These are phyloP conservation scores for Psilanteris sp. DNA, from an alignment of 1,140 invertebrate genomes.

Conservation along the genomic window DNA sequence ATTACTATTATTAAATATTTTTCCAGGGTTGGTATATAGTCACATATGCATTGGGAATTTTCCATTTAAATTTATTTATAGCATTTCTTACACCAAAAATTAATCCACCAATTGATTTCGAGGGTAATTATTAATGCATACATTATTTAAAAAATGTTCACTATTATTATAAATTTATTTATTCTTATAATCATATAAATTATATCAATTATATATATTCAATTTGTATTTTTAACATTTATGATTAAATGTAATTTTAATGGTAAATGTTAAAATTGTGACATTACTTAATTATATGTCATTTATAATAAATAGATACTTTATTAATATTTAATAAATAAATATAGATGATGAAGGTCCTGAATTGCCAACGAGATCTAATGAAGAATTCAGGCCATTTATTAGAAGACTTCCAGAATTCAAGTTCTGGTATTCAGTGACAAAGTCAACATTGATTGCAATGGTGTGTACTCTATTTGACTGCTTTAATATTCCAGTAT, in stretches of 20 bases:
- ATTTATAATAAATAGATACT: no score
- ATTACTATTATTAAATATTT: no score
- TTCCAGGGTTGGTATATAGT: slow-evolving; percentile 99
- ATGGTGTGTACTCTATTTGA: slow-evolving; percentile 98
- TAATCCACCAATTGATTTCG: slow-evolving; percentile 96
- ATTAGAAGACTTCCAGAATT: slow-evolving; percentile 99
- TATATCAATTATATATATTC: no score
- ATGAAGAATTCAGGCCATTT: slow-evolving; percentile 99
- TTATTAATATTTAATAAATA: no score
- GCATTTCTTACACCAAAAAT: slow-evolving; percentile 99
- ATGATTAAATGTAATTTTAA: slow-evolving; percentile 4
- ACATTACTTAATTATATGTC: no score
- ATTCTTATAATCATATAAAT: no score
- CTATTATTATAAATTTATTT: no score
- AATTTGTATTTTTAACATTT: no score
- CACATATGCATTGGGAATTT: slow-evolving; percentile 98
- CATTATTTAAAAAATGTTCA: slow-evolving; percentile 4
- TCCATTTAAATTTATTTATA: slow-evolving; percentile 99
- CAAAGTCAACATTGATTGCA: slow-evolving; percentile 95
- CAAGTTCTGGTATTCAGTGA: slow-evolving; percentile 99
- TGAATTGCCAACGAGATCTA: slow-evolving; percentile 94
- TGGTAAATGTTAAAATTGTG: neutral
- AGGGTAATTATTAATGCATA: slow-evolving; percentile 82
- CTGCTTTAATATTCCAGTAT: slow-evolving; percentile 99
- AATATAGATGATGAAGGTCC: slow-evolving; percentile 89